phyloP scores from a whole-genome alignment of 1,140 invertebrate species.

The Papilio helenus region DNA sequence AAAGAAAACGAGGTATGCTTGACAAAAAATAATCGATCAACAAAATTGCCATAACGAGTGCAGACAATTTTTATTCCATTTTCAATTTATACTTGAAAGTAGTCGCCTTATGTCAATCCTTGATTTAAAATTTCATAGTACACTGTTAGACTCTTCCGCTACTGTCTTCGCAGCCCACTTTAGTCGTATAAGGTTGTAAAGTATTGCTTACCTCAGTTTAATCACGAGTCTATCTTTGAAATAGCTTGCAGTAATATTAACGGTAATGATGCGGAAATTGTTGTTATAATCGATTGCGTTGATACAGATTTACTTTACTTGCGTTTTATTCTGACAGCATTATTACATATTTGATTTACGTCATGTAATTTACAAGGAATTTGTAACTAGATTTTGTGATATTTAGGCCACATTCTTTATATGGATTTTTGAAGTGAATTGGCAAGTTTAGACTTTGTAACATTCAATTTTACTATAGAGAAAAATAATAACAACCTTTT shows the following conservation, averaged over 20 bases:
- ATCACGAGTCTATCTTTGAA: not conserved
- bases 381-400: not conserved
- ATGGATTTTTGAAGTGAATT: not conserved
- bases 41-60: no score
- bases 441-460: no score
- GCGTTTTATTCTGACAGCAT: conserved; percentile 4
- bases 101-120: no score
- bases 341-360: not conserved
- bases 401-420: not conserved
- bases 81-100: no score
- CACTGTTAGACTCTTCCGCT: not conserved
- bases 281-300: conserved; percentile 9
- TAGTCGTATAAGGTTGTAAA: not conserved
- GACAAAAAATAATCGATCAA: not conserved
- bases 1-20: not conserved
- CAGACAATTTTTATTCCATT: no score
- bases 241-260: not conserved
- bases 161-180: no score
- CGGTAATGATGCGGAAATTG: conserved; percentile 6
- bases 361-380: not conserved
- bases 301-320: conserved; percentile 7
- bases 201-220: not conserved
- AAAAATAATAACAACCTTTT: no score
- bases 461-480: no score
- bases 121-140: not conserved